phyloP scores from a whole-genome alignment of 2,888 invertebrate species.

The Steromphala cineraria region DNA sequence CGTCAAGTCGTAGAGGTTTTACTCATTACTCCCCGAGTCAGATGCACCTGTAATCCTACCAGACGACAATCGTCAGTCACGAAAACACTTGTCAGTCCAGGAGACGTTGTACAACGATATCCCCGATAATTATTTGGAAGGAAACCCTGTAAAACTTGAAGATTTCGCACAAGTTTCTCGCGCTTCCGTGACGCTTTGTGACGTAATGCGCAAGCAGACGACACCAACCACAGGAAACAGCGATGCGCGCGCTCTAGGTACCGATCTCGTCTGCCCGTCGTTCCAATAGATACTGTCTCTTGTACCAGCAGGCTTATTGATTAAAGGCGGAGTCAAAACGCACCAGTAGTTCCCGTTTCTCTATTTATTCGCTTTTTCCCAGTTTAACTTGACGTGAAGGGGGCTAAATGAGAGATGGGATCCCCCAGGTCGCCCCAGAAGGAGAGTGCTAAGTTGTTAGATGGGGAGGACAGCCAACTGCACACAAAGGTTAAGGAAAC shows the following conservation, averaged over 20 bases:
- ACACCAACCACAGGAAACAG: not conserved
- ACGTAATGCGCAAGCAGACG: not conserved
- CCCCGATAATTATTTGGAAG: not conserved
- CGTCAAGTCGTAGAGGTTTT: not conserved
- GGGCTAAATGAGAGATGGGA: not conserved
- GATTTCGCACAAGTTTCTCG: not conserved
- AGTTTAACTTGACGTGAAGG: constrained; percentile 5
- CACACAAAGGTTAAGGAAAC: not conserved
- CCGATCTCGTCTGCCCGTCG: not conserved
- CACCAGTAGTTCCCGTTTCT: constrained; percentile 6
- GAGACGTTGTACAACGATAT: not conserved
- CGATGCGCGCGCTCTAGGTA: constrained; percentile 5
- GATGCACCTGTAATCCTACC: not conserved
- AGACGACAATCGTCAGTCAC: not conserved
- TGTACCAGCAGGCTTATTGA: not conserved
- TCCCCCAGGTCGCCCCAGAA: not conserved
- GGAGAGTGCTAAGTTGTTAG: not conserved
- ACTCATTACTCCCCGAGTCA: not conserved
- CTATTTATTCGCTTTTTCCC: constrained; percentile 5
- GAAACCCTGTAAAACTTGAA: not conserved
- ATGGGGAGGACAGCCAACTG: not conserved
- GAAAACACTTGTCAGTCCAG: not conserved
- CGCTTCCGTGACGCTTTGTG: not conserved
- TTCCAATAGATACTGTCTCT: constrained; percentile 2
- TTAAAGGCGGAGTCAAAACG: constrained; percentile 10